These are phyloP conservation scores for Forbesichthys papilliferus DNA, from an alignment of 2,113 vertebrate genomes.

Conservation along the genomic window DNA sequence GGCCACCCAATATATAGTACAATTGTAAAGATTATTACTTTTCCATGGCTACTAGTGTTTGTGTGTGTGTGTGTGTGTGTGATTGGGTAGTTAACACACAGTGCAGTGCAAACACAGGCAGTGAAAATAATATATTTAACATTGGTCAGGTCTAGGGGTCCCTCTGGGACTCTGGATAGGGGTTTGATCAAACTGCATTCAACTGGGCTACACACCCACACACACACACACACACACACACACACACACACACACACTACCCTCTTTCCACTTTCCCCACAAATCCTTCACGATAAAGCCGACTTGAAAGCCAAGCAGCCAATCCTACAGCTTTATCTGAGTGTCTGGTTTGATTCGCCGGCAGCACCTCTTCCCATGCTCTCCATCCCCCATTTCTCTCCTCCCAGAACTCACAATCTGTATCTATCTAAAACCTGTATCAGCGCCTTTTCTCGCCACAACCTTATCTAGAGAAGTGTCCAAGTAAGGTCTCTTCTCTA, in stretches of 20 bases:
- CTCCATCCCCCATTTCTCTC: slow-evolving; percentile 4
- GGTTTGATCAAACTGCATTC: slow-evolving; percentile 61
- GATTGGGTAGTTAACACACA: slow-evolving; percentile 42
- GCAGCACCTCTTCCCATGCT: slow-evolving; percentile 59
- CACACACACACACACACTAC: slow-evolving; percentile 21
- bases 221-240: background rate
- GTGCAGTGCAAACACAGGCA: slow-evolving; percentile 41
- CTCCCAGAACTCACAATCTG: slow-evolving; percentile 15
- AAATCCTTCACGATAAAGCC: slow-evolving; percentile 54
- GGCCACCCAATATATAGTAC: slow-evolving; percentile 28
- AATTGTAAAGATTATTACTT: slow-evolving; percentile 52
- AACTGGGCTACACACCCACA: background rate
- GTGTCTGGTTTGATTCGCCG: slow-evolving; percentile 64
- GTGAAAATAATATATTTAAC: slow-evolving; percentile 66
- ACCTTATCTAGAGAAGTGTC: slow-evolving; percentile 13
- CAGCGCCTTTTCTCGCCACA: background rate
- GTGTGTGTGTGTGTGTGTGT: slow-evolving; percentile 6
- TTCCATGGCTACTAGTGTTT: slow-evolving; percentile 32
- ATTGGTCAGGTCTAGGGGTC: slow-evolving; percentile 54
- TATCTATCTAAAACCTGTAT: slow-evolving; percentile 17
- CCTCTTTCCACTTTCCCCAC: slow-evolving; percentile 44
- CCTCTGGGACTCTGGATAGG: slow-evolving; percentile 36
- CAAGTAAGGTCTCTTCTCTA: slow-evolving; percentile 29
- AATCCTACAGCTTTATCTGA: slow-evolving; percentile 66
- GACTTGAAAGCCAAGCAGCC: slow-evolving; percentile 69